Base-by-base conservation (phyloP, 2,888 invertebrate species). In the Apamea monoglypha region DNA sequence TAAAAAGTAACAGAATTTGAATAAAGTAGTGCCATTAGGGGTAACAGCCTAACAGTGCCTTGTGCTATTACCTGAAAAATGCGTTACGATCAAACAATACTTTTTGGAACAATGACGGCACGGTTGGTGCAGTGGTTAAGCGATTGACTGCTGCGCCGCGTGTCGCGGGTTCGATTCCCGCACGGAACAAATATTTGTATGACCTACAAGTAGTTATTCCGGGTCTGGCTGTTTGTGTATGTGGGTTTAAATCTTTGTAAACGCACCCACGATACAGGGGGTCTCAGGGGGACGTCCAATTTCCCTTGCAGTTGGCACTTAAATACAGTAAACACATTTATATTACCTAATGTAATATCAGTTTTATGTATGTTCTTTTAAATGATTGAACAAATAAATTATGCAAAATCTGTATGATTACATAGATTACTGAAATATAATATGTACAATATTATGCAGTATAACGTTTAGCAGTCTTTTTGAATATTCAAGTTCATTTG, bases 321-420 rank as follows among this genome's bases (percentile, higher is more conserved):
- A 7, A 53, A 74, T 1, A 61, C 16, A 74, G 2, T 59, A n/a
- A 56, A 67, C n/a, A n/a, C 2, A 44, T 25, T 32, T 29, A 68
- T 67, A 76, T 59, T n/a, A n/a, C n/a, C n/a, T 47, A 59, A 32
- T 80, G 5, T 73, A 40, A 40, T 72, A 73, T 56, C 36, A 69
- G 50, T 77, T 63, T 63, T 47, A n/a, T n/a, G 21, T 10, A 36
- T 1, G 40, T 44, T 16, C 16, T 76, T 63, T 32, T 44, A 2
- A 76, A 32, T 47, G 4, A 56, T 36, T 32, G 1, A 76, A 53
- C 1, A 25, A 21, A 21, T 64, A 18, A 44, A n/a, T 40, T 8
- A 56, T 18, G 53, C 16, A 14, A 50, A 64, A 64, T 21, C 29
- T 29, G 16, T 40, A 18, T 64, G 10, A 47, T 76, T n/a, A n/a